These are phyloP conservation scores for Lepidurus couesii DNA, from an alignment of 1,140 invertebrate species.

Conservation along the genomic window DNA sequence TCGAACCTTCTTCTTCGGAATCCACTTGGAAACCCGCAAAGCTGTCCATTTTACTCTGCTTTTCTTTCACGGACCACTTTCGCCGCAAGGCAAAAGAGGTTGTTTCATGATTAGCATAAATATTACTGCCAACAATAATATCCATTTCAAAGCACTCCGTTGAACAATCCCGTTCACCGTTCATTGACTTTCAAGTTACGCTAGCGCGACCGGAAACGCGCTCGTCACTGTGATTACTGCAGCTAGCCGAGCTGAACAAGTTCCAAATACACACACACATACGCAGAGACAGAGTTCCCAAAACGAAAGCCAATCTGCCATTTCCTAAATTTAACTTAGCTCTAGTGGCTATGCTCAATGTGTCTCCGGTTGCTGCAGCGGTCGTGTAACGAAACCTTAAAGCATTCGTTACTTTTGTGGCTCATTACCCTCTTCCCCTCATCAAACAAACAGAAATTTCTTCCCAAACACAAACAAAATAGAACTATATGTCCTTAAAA, in stretches of 20 bases:
- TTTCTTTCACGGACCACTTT: background rate
- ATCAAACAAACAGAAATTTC: background rate
- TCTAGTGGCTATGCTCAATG: background rate
- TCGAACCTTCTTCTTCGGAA: background rate
- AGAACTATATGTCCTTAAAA: background rate
- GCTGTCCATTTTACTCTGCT: background rate
- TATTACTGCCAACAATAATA: background rate
- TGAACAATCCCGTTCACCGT: background rate
- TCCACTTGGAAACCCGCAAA: background rate
- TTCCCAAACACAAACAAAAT: background rate
- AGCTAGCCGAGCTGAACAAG: background rate
- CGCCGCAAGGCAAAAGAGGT: background rate
- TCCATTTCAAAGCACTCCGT: background rate
- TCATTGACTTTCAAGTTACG: background rate
- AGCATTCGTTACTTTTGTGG: background rate
- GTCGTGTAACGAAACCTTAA: background rate
- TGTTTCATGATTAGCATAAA: background rate
- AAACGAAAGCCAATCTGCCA: background rate
- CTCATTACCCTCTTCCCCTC: background rate
- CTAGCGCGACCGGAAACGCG: background rate
- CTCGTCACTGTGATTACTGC: background rate
- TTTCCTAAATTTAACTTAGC: conserved; percentile 20
- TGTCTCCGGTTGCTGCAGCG: background rate
- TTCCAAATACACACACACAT: background rate
- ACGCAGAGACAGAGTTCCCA: background rate